A percentile compares a stretch with the other conserved stretches of the same genome.
Conservation (phyloP, 2,113 vertebrate genomes). For the Misgurnus mizolepis region DNA sequence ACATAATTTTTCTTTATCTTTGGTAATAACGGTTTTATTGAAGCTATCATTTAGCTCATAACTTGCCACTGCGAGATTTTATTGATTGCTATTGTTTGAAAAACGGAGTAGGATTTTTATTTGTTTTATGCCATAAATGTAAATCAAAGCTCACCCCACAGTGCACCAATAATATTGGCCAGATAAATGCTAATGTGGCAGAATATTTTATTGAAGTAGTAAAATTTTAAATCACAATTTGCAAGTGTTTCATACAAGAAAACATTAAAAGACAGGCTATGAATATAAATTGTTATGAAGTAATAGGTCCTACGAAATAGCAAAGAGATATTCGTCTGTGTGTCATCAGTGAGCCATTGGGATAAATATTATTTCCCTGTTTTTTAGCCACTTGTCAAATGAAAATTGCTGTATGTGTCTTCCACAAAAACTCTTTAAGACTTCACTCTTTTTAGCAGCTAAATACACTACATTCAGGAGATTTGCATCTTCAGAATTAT, state of each 20-base stretch:
- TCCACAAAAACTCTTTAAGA: too few relatives aligned
- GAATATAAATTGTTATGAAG: constrained; percentile 74
- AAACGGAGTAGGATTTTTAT: constrained; percentile 62
- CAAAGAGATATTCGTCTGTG: constrained; percentile 28
- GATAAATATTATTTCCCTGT: background rate
- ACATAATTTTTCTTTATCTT: constrained; percentile 56
- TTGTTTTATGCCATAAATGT: constrained; percentile 72
- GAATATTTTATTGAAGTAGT: constrained; percentile 78
- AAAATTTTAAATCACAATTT: constrained; percentile 78
- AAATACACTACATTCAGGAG: too few relatives aligned
- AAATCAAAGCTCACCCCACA: constrained; percentile 70
- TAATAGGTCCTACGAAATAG: constrained; percentile 56
- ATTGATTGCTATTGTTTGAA: constrained; percentile 73
- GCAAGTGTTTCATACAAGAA: constrained; percentile 73
- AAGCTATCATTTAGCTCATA: constrained; percentile 69
- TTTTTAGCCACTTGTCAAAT: too few relatives aligned
- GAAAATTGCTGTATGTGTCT: too few relatives aligned
- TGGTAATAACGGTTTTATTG: constrained; percentile 75
- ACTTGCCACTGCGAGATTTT: constrained; percentile 68
- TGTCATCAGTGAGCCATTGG: background rate
- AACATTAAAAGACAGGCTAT: constrained; percentile 68
- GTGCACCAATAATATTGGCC: constrained; percentile 70
- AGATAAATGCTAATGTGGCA: constrained; percentile 73
- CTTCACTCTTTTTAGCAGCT: too few relatives aligned
- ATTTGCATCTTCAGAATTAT: too few relatives aligned